These are phyloP conservation scores for Lithophane leautieri DNA, from an alignment of 2,888 invertebrate genomes.

Conservation along the genomic window DNA sequence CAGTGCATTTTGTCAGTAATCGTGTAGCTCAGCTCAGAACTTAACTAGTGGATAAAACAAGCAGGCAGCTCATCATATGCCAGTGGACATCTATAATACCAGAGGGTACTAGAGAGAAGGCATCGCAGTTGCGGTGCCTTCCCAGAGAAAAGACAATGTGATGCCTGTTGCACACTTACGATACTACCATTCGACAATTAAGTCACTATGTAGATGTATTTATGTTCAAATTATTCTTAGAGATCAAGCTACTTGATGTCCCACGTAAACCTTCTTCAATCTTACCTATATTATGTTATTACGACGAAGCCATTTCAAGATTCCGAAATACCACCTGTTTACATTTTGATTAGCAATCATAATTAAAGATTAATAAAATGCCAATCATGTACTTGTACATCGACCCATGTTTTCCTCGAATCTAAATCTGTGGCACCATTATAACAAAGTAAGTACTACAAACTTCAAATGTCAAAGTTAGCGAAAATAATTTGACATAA, in stretches of 20 bases:
- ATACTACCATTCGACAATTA: not conserved
- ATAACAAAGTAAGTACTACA: constrained; percentile 8
- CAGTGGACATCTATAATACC: not conserved
- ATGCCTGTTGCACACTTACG: not conserved
- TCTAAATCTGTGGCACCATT: constrained; percentile 3
- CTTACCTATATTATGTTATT: too few relatives aligned
- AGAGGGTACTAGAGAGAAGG: too few relatives aligned
- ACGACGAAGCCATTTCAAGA: not conserved
- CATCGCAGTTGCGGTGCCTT: not conserved
- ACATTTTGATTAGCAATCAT: constrained; percentile 22
- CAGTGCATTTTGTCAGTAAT: too few relatives aligned
- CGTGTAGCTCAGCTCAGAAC: too few relatives aligned
- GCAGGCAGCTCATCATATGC: not conserved
- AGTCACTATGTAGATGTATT: not conserved
- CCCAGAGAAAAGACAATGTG: not conserved
- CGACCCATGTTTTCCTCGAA: constrained; percentile 1
- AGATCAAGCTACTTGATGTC: too few relatives aligned
- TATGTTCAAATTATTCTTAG: not conserved
- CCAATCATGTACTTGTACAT: constrained; percentile 11
- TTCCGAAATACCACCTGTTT: constrained; percentile 4
- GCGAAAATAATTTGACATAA: constrained; percentile 65
- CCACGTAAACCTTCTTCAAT: too few relatives aligned
- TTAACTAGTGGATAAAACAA: too few relatives aligned
- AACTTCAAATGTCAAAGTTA: constrained; percentile 61
- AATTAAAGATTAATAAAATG: constrained; percentile 32